phyloP scores from a whole-genome alignment of 2,113 vertebrate species.

The Cromileptes altivelis region DNA sequence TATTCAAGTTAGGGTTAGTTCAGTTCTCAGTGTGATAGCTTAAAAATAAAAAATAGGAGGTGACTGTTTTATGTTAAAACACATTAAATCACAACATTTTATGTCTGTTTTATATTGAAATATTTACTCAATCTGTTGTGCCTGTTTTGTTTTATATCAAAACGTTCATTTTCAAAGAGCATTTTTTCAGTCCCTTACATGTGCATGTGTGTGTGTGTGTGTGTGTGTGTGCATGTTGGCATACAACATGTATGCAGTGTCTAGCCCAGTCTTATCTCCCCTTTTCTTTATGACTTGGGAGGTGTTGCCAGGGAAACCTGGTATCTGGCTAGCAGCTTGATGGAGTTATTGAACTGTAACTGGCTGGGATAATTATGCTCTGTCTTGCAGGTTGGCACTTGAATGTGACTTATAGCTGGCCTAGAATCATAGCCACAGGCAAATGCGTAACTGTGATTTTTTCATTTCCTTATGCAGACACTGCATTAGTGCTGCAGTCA shows the following conservation, averaged over 20 bases:
- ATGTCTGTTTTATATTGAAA: no score
- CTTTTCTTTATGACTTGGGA: slow-evolving; percentile 74
- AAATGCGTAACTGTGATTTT: not conserved
- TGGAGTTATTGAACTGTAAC: slow-evolving; percentile 99
- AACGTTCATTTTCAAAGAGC: no score
- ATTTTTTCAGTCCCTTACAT: not conserved
- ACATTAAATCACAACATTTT: no score
- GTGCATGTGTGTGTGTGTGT: not conserved
- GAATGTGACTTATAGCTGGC: slow-evolving; percentile 93
- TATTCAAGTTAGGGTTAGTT: no score
- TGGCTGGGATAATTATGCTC: slow-evolving; percentile 97
- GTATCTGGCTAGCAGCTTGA: slow-evolving; percentile 96
- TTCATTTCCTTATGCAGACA: not conserved
- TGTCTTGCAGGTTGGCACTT: slow-evolving; percentile 94
- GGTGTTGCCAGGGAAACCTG: slow-evolving; percentile 96
- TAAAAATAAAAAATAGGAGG: no score
- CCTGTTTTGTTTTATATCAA: no score
- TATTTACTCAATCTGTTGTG: no score
- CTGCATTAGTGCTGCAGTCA: not conserved
- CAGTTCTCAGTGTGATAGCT: no score
- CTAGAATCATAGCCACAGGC: slow-evolving; percentile 85
- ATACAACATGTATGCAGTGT: slow-evolving; percentile 5
- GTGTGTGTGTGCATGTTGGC: not conserved
- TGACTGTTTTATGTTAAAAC: no score
- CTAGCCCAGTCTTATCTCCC: slow-evolving; percentile 61